Evolutionary conservation across 2,888 invertebrate genomes (phyloP).

Genomic region (Lysandra bellargus): DNA sequence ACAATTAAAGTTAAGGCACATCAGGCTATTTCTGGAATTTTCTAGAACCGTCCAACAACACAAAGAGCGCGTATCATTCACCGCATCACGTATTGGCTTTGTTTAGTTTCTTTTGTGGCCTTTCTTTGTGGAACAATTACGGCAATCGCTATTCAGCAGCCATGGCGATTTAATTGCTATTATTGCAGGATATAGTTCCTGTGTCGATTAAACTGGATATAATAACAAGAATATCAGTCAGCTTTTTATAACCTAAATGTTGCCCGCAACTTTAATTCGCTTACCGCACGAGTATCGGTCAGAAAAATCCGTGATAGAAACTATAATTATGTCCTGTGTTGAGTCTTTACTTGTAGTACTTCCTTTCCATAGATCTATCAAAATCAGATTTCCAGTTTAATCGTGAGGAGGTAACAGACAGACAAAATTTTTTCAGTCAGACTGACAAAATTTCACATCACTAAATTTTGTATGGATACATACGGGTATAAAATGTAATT

Average conservation of each 20-base stretch:
- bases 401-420: too few relatives aligned
- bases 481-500: neutral
- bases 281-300: too few relatives aligned
- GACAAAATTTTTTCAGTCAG: too few relatives aligned
- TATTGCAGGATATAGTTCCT: neutral
- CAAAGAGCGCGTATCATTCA: slow-evolving; percentile 10
- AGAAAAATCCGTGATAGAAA: too few relatives aligned
- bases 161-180: neutral
- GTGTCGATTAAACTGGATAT: neutral
- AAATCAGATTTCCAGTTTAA: too few relatives aligned
- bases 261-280: too few relatives aligned
- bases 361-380: too few relatives aligned
- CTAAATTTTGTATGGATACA: neutral
- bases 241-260: too few relatives aligned
- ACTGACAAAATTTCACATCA: neutral
- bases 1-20: neutral
- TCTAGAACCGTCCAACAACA: neutral
- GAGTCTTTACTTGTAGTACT: too few relatives aligned
- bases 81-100: neutral
- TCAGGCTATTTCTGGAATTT: neutral
- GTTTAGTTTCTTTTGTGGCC: neutral
- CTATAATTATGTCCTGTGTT: too few relatives aligned
- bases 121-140: slow-evolving; percentile 16
- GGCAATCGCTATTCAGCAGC: slow-evolving; percentile 1
- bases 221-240: neutral